Evolutionary conservation across 2,797 vertebrate genomes (phyloP), one percentile per base, ranked within the genome.

Genomic region (Phalloptychus januarius): DNA sequence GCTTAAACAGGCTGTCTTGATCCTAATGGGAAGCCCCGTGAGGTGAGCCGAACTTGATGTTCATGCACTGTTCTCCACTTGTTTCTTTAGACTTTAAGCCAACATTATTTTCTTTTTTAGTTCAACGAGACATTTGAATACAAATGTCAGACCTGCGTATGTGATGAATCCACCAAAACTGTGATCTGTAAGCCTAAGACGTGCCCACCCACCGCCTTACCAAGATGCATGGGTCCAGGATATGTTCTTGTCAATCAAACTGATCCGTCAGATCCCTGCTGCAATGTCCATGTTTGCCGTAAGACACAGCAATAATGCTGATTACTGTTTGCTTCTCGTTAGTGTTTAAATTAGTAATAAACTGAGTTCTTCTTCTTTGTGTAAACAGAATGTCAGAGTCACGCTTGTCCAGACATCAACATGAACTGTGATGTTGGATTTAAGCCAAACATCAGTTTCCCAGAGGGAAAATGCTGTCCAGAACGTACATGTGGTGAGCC

Each of bases 61-160:
- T 85, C n/a, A 63, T 42, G 5, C 33, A 44, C 63, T 5, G 56
- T 8, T 10, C 54, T 3, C 42, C 46, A 20, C 82, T 72, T 63
- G 38, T 31, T 56, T 72, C 31, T 18, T 76, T 12, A 79, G 42
- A 73, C 2, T 71, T 44, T 16, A 50, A 23, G 12, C 44, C 44
- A 44, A 44, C n/a, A 31, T 71, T 86, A 78, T 81, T 23, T 52
- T 25, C 7, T 54, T 25, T 25, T 89, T 74, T 83, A 99, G 98
- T 96, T 97, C 79, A 95, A 96, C 74, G 97, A 99, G 83, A 61
- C 0, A 8, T 99, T 99, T 81, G 88, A 94, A 74, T 94, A 97
- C 78, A 95, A 96, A 84, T 99, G 98, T 86, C 95, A 98, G 91
- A 92, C 95, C 65, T 99, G 98, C 72, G 33, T 96, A 69, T 99